Evolutionary conservation across 2,113 vertebrate species (phyloP).

Genomic region (Alectura lathami): DNA sequence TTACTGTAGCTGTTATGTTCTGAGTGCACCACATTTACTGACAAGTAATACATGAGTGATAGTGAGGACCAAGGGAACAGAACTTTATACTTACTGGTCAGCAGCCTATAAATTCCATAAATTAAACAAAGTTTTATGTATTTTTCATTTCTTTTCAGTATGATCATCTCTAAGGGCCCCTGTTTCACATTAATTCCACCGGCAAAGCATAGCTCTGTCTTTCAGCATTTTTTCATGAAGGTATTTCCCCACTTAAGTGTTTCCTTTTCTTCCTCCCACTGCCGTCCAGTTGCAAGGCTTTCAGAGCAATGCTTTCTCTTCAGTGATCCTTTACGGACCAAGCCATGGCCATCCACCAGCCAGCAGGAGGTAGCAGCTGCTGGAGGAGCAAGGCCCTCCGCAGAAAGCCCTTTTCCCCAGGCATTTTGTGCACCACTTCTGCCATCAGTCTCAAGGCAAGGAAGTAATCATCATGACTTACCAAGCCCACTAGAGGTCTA

Average conservation of each 20-base stretch:
- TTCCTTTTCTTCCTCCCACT: neutral
- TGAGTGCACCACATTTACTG: slow-evolving; percentile 79
- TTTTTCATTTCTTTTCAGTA: slow-evolving; percentile 79
- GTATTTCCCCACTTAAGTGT: neutral
- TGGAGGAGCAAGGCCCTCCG: neutral
- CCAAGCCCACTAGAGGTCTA: rapidly evolving
- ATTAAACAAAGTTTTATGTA: slow-evolving; percentile 84
- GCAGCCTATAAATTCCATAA: slow-evolving; percentile 84
- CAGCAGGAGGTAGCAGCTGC: neutral
- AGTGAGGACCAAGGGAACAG: slow-evolving; percentile 78
- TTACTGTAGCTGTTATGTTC: slow-evolving; percentile 88
- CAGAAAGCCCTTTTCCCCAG: neutral
- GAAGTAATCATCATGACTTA: neutral
- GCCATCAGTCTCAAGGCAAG: neutral
- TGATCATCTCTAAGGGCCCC: slow-evolving; percentile 67
- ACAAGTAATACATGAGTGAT: slow-evolving; percentile 82
- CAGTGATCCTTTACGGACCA: neutral
- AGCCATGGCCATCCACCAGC: neutral
- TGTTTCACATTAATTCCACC: slow-evolving; percentile 69
- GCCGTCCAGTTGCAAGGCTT: neutral
- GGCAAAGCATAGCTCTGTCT: slow-evolving; percentile 36
- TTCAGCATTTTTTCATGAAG: slow-evolving; percentile 10
- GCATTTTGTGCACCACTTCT: neutral
- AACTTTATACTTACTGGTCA: slow-evolving; percentile 86
- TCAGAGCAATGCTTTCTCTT: neutral